phyloP scores from a whole-genome alignment of 35 echinoderm and acorn worm genomes.

The Apostichopus japonicus region DNA sequence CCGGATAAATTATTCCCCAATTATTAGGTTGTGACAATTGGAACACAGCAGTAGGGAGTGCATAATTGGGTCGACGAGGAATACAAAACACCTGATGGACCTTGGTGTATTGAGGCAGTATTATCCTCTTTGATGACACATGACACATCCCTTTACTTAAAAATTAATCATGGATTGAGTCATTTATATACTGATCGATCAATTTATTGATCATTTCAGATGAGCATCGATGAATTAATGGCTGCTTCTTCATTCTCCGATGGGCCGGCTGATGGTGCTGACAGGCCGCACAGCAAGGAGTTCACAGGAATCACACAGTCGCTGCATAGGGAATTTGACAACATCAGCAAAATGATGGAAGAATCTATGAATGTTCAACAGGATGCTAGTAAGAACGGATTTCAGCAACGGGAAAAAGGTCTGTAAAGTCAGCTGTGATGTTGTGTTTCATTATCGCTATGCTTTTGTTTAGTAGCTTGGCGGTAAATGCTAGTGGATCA shows the following conservation, averaged over 20 bases:
- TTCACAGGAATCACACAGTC: conserved; percentile 1
- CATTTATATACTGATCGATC: not conserved
- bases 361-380: conserved; percentile 29
- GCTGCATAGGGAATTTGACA: conserved; percentile 69
- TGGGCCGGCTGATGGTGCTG: not conserved
- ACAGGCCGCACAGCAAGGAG: not conserved
- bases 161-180: not conserved
- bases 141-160: too few relatives aligned
- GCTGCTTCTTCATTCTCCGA: conserved; percentile 61
- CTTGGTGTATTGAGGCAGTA: too few relatives aligned
- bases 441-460: not conserved
- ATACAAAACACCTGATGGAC: too few relatives aligned
- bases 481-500: too few relatives aligned
- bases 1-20: too few relatives aligned
- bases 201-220: conserved; percentile 53
- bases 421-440: not conserved
- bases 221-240: conserved; percentile 87
- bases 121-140: too few relatives aligned
- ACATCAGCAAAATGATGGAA: conserved; percentile 92
- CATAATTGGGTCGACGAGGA: too few relatives aligned
- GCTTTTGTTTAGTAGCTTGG: too few relatives aligned
- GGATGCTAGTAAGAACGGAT: not conserved
- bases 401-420: not conserved
- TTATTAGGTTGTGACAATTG: too few relatives aligned
- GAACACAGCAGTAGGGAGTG: too few relatives aligned